Evolutionary conservation across 2,888 invertebrate species (phyloP).

Genomic region (Melipona beecheii): DNA sequence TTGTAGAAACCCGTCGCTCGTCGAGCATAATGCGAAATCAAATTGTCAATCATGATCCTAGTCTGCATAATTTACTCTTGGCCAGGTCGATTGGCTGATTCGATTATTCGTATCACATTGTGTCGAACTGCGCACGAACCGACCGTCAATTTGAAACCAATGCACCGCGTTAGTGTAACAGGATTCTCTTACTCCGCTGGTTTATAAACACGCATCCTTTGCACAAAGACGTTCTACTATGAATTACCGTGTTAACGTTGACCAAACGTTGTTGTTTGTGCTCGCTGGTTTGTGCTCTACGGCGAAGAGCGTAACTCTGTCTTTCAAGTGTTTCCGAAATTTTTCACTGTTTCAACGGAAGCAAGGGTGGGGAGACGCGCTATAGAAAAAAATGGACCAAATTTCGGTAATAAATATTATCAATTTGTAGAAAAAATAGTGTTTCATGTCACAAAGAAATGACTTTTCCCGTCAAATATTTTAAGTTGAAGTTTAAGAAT

Average conservation of each 20-base stretch:
- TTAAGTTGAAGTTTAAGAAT: too few relatives aligned
- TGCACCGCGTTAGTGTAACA: conserved; percentile 39
- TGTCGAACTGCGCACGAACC: conserved; percentile 34
- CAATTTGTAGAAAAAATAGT: too few relatives aligned
- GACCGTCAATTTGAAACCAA: conserved; percentile 43
- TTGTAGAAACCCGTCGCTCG: conserved; percentile 26
- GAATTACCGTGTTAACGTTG: background rate
- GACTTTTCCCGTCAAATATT: too few relatives aligned
- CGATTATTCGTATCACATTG: conserved; percentile 67
- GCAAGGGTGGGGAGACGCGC: too few relatives aligned
- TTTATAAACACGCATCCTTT: conserved; percentile 22
- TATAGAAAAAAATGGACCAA: too few relatives aligned
- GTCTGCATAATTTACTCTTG: conserved; percentile 64
- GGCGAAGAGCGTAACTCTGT: background rate
- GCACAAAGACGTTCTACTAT: background rate
- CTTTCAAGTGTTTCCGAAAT: too few relatives aligned
- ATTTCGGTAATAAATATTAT: too few relatives aligned
- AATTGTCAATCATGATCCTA: conserved; percentile 65
- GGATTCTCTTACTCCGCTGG: conserved; percentile 32
- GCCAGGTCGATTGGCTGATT: conserved; percentile 62
- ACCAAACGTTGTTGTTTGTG: background rate
- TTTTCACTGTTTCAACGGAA: too few relatives aligned
- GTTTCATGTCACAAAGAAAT: too few relatives aligned
- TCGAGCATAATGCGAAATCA: conserved; percentile 48
- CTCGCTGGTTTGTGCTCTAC: background rate